A percentile compares a stretch with the other conserved stretches of the same genome.
Evolutionary conservation across 1,140 invertebrate species (phyloP).

Genomic region (Drosophila arawakana): DNA sequence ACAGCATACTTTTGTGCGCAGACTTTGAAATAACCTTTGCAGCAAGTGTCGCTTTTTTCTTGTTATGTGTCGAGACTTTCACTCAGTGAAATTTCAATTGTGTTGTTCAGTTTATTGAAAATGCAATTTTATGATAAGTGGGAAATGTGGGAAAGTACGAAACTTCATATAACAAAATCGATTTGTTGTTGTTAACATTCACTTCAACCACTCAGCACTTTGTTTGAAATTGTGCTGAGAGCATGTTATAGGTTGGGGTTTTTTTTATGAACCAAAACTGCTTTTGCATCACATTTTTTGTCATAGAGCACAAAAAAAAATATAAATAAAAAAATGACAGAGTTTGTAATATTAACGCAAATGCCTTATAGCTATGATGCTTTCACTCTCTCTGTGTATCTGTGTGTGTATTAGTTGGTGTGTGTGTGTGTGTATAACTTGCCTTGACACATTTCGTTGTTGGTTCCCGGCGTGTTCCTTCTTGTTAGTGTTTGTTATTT

Average conservation of each 20-base stretch:
- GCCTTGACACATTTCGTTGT: slow-evolving; percentile 74
- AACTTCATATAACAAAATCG: slow-evolving; percentile 33
- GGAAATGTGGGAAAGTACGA: neutral
- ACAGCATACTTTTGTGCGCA: slow-evolving; percentile 69
- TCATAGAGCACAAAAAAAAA: neutral
- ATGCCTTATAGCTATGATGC: slow-evolving; percentile 18
- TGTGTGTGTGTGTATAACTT: slow-evolving; percentile 42
- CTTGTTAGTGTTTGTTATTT: slow-evolving; percentile 21
- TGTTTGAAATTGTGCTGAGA: slow-evolving; percentile 3
- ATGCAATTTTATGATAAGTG: slow-evolving; percentile 37
- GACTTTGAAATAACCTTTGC: slow-evolving; percentile 66
- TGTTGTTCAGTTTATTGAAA: slow-evolving; percentile 12
- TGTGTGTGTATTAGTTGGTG: slow-evolving; percentile 4
- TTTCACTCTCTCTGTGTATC: neutral
- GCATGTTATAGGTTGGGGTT: slow-evolving; percentile 3
- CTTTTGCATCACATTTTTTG: slow-evolving; percentile 19
- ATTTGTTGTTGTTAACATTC: slow-evolving; percentile 27
- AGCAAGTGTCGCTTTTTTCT: neutral
- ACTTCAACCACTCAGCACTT: neutral
- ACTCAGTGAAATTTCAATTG: slow-evolving; percentile 22
- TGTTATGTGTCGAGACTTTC: neutral
- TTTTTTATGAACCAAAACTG: slow-evolving; percentile 16
- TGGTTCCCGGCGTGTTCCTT: slow-evolving; percentile 29
- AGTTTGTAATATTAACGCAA: slow-evolving; percentile 45
- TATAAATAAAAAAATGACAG: slow-evolving; percentile 18